Evolutionary conservation across 2,888 invertebrate genomes (phyloP), one percentile per base, ranked within the genome.

Genomic region (Euproctis similis): DNA sequence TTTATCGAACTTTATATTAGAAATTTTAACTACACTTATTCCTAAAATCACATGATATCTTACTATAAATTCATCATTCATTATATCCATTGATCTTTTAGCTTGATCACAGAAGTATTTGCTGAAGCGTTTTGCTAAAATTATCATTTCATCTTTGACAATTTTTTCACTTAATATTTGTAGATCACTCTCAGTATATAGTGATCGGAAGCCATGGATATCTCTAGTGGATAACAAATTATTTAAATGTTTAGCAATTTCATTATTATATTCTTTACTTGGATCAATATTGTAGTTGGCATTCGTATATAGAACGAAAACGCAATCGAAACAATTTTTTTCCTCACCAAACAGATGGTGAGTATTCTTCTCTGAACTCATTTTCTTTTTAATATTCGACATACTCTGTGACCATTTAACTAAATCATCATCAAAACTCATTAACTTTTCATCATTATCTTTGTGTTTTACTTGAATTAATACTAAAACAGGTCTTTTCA

Each of bases 401-500:
- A 25, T n/a, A 25, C 28, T 28, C 7, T 10, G 32, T 4, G 31
- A 49, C 11, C 34, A 46, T 19, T 41, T 40, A 0, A 23, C 12
- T 6, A 32, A 28, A 6, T 46, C 34, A 14, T 3, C 24, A 9
- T 28, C 37, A 4, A 39, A 29, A 1, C 21, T 31, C 1, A 37
- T 24, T 3, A 12, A 18, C 7, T 17, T 30, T 1, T 28, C 27
- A 4, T 24, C 17, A 8, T 43, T 33, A 4, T 49, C 41, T 13
- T 31, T 36, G 9, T 49, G 46, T 24, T 44, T 49, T 0, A 39
- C 34, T 38, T 49, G 49, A 8, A 49, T 20, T 8, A 49, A 49
- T 1, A 41, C 34, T 0, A 25, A n/a, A n/a, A 44, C 1, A 1
- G 29, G 36, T 20, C 30, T 28, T 2, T 43, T 3, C 1, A 18